A percentile compares a stretch with the other conserved stretches of the same genome.
Conservation (phyloP, 2,113 vertebrate genomes). For the Lepus americanus region DNA sequence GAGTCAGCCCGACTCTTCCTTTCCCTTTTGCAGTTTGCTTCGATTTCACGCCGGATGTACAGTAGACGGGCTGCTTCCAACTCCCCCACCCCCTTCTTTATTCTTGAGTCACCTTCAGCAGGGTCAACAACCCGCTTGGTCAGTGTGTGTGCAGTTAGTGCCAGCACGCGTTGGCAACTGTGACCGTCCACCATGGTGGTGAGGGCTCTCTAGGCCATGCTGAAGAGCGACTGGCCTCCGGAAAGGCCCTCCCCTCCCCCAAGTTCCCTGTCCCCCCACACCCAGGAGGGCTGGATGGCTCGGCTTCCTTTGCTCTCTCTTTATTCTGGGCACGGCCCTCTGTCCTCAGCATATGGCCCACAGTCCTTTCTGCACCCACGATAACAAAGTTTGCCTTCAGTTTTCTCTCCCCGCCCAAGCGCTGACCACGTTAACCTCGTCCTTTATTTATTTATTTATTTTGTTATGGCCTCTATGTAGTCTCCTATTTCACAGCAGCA, state of each 20-base stretch:
- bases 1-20: not conserved
- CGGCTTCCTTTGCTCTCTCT: not conserved
- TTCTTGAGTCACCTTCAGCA: slow-evolving; percentile 61
- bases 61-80: not conserved
- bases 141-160: not conserved
- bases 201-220: not conserved
- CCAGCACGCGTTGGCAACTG: not conserved
- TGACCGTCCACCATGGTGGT: not conserved
- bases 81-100: not conserved
- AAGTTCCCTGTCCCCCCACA: too few relatives aligned
- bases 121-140: not conserved
- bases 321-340: not conserved
- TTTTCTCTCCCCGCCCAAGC: not conserved
- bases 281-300: too few relatives aligned
- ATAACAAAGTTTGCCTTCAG: not conserved
- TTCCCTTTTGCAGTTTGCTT: not conserved
- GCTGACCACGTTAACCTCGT: not conserved
- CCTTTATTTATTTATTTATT: not conserved
- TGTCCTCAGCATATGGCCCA: not conserved
- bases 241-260: not conserved
- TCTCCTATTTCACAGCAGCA: not conserved
- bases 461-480: not conserved
- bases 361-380: not conserved
- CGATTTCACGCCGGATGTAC: slow-evolving; percentile 36
- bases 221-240: not conserved